Evolutionary conservation across 2,797 vertebrate species (phyloP).

Genomic region (Arnoldichthys spilopterus): DNA sequence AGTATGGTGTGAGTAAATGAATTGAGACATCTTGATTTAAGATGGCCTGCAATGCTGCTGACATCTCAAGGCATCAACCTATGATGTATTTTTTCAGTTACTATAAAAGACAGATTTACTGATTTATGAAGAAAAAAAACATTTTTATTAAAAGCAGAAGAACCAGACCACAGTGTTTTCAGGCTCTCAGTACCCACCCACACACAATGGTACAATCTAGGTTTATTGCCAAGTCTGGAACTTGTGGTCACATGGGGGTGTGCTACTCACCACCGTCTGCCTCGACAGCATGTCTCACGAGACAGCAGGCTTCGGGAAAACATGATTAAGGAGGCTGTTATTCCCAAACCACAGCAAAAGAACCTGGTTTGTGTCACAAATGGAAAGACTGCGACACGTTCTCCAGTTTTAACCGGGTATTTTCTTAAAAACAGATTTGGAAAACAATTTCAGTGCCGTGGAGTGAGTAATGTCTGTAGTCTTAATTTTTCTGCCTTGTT

Average conservation of each 20-base stretch:
- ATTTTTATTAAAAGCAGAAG: conserved; percentile 20
- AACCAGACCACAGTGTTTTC: conserved; percentile 21
- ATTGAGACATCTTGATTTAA: too few relatives aligned
- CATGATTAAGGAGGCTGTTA: conserved; percentile 56
- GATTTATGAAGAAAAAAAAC: conserved; percentile 30
- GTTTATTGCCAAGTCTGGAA: conserved; percentile 17
- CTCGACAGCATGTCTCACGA: conserved; percentile 66
- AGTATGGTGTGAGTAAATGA: too few relatives aligned
- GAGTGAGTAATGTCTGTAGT: conserved; percentile 21
- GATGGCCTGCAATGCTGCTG: not conserved
- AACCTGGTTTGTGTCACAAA: conserved; percentile 64
- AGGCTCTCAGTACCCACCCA: conserved; percentile 19
- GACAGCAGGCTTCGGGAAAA: conserved; percentile 59
- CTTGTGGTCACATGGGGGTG: conserved; percentile 64
- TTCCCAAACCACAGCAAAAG: conserved; percentile 55
- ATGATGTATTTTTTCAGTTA: conserved; percentile 42
- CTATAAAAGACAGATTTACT: conserved; percentile 3
- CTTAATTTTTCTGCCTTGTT: not conserved
- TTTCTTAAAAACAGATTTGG: conserved; percentile 57
- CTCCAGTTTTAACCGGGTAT: conserved; percentile 58
- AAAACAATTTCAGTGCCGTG: conserved; percentile 19
- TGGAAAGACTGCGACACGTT: conserved; percentile 71
- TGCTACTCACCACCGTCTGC: conserved; percentile 62
- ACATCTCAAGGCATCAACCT: not conserved
- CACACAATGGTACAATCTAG: conserved; percentile 48